These are phyloP conservation scores for Amyelois transitella DNA, from an alignment of 1,140 invertebrate genomes.

Conservation along the genomic window DNA sequence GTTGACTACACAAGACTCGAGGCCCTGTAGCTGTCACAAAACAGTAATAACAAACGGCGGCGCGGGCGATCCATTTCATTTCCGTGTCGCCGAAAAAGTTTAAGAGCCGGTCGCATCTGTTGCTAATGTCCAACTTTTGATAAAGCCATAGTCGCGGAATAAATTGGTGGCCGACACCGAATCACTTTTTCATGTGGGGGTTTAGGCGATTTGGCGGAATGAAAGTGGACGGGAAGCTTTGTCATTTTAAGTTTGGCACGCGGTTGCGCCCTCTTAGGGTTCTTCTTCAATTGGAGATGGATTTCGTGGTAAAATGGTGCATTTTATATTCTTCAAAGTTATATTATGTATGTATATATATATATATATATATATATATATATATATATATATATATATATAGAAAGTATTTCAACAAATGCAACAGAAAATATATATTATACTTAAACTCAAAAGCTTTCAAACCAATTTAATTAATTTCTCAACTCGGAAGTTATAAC, in stretches of 20 bases:
- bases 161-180: constrained; percentile 15
- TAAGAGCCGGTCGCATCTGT: constrained; percentile 22
- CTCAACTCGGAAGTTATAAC: too few relatives aligned
- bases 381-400: too few relatives aligned
- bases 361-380: too few relatives aligned
- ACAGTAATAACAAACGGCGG: constrained; percentile 5
- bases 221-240: neutral
- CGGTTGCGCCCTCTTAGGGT: neutral
- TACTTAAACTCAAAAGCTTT: too few relatives aligned
- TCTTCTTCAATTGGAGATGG: too few relatives aligned
- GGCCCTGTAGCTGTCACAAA: neutral
- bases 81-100: constrained; percentile 18
- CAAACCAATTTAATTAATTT: too few relatives aligned
- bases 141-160: constrained; percentile 27
- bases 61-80: constrained; percentile 6
- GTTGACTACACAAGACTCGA: neutral
- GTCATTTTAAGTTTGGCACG: neutral
- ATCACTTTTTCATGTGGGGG: neutral
- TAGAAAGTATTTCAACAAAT: too few relatives aligned
- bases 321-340: too few relatives aligned
- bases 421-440: too few relatives aligned
- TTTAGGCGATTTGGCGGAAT: neutral
- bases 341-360: too few relatives aligned
- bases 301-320: too few relatives aligned
- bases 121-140: constrained; percentile 37